Evolutionary conservation across 1,140 invertebrate genomes (phyloP), one percentile per base, ranked within the genome.

Genomic region (Temnothorax longispinosus): DNA sequence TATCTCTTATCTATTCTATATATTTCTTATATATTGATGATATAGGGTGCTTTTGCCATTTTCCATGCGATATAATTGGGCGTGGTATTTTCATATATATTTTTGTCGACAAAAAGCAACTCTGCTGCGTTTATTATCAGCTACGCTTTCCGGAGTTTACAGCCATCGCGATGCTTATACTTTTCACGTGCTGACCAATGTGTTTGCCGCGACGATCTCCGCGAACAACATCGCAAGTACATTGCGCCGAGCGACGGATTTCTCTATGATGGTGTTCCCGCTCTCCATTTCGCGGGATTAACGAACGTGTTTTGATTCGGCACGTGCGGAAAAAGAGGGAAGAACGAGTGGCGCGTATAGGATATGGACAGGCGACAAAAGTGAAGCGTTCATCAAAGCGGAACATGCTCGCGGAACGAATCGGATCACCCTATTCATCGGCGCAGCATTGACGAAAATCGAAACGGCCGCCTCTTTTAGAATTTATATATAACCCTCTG

Each of bases 371-470:
- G 60, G 41, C 18, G 38, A 81, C 85, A 77, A 82, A 82, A 72
- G 85, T 72, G 67, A 60, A 62, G 44, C 85, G 60, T 58, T 86
- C 54, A 76, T 44, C 77, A 82, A 72, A 87, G 78, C 65, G 65
- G 32, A 72, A 82, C 76, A 62, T 56, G 38, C 67, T 58, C 58
- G 72, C 58, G 56, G 8, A 77, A 77, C 64, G 86, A 86, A 86
- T 89, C 77, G 67, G 69, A 89, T 85, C 87, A 35, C 50, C 6
- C 78, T 88, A 65, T 89, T 88, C 88, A 85, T 88, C 74, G 88
- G 65, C 50, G 58, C 74, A 86, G 56, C 81, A 67, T 88, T 88
- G 80, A 72, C 65, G 81, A 88, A 89, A 88, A 89, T 75, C 54
- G 75, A 78, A 69, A 75, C 82, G 65, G 81, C 32, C 80, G 32